Percentiles rank a stretch among this genome's conserved stretches.
Evolutionary conservation across 2,888 invertebrate species (phyloP).

Genomic region (Buathra laborator): DNA sequence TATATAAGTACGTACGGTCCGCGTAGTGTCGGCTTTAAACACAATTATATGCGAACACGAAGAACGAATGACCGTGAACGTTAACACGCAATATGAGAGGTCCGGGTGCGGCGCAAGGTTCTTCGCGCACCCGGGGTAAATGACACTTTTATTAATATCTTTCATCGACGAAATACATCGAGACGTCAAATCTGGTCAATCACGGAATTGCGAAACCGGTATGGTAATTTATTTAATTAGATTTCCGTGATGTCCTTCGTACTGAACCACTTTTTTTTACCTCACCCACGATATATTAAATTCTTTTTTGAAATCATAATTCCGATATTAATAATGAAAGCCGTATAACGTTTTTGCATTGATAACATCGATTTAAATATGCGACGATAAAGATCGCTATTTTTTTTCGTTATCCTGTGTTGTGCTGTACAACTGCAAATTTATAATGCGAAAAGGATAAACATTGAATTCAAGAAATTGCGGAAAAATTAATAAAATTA

Average conservation of each 20-base stretch:
- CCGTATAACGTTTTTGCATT: background rate
- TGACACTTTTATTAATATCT: conserved; percentile 53
- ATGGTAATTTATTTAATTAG: too few relatives aligned
- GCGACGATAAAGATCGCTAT: background rate
- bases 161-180: conserved; percentile 37
- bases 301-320: background rate
- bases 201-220: background rate
- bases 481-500: too few relatives aligned
- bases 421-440: too few relatives aligned
- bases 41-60: conserved; percentile 41
- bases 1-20: background rate
- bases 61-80: conserved; percentile 62
- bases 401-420: too few relatives aligned
- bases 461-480: too few relatives aligned
- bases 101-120: conserved; percentile 64
- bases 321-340: background rate
- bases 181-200: background rate
- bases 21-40: background rate
- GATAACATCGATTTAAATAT: background rate
- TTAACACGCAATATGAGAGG: background rate
- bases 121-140: conserved; percentile 53
- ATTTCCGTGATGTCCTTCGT: too few relatives aligned
- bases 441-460: too few relatives aligned
- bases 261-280: too few relatives aligned
- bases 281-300: too few relatives aligned